These are phyloP conservation scores for Drosophila repleta DNA, from an alignment of 1,140 invertebrate species.

Conservation along the genomic window DNA sequence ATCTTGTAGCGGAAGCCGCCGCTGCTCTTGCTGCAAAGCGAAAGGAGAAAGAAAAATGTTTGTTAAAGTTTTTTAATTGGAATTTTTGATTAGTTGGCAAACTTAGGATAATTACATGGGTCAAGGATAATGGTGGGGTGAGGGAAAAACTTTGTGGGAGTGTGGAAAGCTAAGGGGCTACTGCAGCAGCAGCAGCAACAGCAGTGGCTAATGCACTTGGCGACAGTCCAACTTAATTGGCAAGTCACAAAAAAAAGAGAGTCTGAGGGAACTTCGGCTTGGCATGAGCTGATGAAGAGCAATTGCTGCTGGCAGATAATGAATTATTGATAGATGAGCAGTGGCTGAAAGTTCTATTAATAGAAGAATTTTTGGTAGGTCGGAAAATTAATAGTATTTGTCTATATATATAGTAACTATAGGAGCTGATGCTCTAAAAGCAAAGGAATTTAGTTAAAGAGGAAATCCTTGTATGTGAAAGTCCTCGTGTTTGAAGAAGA, in stretches of 20 bases:
- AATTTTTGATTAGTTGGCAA: constrained; percentile 56
- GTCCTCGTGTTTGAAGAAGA: no score
- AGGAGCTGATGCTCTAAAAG: no score
- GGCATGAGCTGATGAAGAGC: no score
- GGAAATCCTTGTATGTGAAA: no score
- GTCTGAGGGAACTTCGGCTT: no score
- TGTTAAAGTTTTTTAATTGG: constrained; percentile 63
- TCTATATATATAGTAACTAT: no score
- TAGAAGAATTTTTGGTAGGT: no score
- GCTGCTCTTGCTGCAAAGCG: constrained; percentile 63
- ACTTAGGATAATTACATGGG: constrained; percentile 20
- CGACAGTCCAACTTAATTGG: not conserved
- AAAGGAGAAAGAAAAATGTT: not conserved
- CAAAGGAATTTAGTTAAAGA: no score
- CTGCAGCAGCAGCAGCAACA: not conserved
- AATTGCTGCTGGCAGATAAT: no score
- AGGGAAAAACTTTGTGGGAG: not conserved
- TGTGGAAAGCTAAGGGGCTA: not conserved
- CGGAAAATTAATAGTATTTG: no score
- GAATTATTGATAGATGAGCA: no score
- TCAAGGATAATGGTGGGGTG: constrained; percentile 27
- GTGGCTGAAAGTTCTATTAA: no score
- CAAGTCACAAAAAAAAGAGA: not conserved
- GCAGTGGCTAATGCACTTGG: not conserved
- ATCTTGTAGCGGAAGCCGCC: constrained; percentile 81